A percentile compares a stretch with the other conserved stretches of the same genome.
Conservation (phyloP, 2,797 vertebrate genomes). For the Scyliorhinus canicula region DNA sequence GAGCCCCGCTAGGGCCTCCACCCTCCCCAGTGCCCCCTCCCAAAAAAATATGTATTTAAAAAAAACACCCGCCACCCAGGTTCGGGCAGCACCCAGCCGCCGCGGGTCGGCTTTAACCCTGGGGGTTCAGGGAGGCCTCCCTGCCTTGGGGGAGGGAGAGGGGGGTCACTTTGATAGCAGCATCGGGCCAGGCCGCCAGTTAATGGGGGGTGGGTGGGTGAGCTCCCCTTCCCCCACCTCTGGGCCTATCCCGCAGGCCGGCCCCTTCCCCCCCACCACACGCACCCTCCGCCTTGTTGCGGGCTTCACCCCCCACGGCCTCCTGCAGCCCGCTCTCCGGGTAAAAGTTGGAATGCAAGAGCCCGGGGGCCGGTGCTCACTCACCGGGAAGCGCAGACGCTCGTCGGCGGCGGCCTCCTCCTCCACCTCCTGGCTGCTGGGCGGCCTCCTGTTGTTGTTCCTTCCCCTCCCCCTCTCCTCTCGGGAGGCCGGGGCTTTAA, state of each 20-base stretch:
- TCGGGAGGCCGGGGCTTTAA: not conserved
- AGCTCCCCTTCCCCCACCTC: not conserved
- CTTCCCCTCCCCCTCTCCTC: no score
- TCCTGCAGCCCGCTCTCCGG: not conserved
- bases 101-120: not conserved
- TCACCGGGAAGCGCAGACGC: not conserved
- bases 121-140: not conserved
- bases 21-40: not conserved
- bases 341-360: not conserved
- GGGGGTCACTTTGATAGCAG: not conserved
- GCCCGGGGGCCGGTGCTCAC: not conserved
- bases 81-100: not conserved
- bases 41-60: no score
- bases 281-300: not conserved
- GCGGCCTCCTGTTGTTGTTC: not conserved
- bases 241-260: not conserved
- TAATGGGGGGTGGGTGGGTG: no score
- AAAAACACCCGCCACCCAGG: not conserved
- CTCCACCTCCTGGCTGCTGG: not conserved
- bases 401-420: not conserved
- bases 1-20: not conserved
- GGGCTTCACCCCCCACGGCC: not conserved
- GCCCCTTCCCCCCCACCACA: not conserved
- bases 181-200: not conserved
- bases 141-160: not conserved